Percentiles rank a stretch among this genome's conserved stretches.
These are phyloP conservation scores for Subacronicta megacephala DNA, from an alignment of 2,888 invertebrate species.

Conservation along the genomic window DNA sequence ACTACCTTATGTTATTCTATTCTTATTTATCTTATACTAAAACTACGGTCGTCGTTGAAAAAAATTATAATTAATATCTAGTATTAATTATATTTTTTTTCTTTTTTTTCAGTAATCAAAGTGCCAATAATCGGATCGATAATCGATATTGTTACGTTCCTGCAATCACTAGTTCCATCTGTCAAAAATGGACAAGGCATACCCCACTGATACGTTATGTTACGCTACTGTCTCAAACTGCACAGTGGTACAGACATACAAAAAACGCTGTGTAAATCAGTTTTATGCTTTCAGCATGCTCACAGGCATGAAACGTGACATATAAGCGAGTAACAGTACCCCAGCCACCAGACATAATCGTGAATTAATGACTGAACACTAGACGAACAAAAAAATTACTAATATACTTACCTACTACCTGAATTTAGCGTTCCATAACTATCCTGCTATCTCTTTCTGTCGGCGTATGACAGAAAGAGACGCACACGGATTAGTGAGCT, in stretches of 20 bases:
- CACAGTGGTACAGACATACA: slow-evolving; percentile 16
- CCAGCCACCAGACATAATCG: slow-evolving; percentile 70
- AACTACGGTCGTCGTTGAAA: no score
- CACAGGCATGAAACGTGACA: slow-evolving; percentile 67
- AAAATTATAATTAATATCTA: no score
- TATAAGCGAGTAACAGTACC: slow-evolving; percentile 60
- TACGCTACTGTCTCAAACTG: slow-evolving; percentile 1
- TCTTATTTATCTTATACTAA: no score
- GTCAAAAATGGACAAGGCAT: no score
- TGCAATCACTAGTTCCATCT: no score
- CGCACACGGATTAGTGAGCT: slow-evolving; percentile 12
- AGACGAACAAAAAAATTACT: slow-evolving; percentile 43
- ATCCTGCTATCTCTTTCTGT: slow-evolving; percentile 28
- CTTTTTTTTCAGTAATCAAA: no score
- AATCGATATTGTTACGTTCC: no score
- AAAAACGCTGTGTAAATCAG: slow-evolving; percentile 42
- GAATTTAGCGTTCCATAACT: slow-evolving; percentile 38
- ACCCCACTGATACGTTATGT: no score
- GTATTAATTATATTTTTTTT: no score
- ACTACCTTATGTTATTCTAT: no score
- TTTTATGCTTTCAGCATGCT: slow-evolving; percentile 62
- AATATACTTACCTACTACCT: slow-evolving; percentile 35
- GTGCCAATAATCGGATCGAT: no score
- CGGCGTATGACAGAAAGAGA: slow-evolving; percentile 10
- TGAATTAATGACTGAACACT: slow-evolving; percentile 74